Evolutionary conservation across 2,797 vertebrate species (phyloP).

Genomic region (Prionace glauca): DNA sequence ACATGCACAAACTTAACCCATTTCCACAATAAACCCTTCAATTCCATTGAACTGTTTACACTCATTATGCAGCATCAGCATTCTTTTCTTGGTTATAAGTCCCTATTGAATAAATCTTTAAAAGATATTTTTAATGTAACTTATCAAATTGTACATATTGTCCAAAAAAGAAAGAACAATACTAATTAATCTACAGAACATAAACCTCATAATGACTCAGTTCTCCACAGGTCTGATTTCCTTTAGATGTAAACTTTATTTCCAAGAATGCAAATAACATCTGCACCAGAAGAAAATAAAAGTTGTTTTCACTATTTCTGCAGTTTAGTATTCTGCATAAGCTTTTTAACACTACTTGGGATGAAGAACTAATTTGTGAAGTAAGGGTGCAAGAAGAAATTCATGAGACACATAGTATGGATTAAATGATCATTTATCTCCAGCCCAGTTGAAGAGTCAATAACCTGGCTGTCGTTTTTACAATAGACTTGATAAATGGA

Average conservation of each 20-base stretch:
- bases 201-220: not conserved
- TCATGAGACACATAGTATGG: not conserved
- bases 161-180: not conserved
- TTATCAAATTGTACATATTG: not conserved
- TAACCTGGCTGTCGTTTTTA: constrained; percentile 23
- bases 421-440: constrained; percentile 30
- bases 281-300: not conserved
- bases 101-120: not conserved
- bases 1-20: not conserved
- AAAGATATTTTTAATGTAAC: not conserved
- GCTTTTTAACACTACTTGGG: not conserved
- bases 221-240: not conserved
- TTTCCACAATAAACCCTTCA: not conserved
- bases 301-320: not conserved
- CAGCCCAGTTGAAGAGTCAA: constrained; percentile 27
- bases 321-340: not conserved
- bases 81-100: not conserved
- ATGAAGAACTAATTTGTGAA: not conserved
- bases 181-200: not conserved
- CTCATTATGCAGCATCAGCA: not conserved
- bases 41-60: not conserved
- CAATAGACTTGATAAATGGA: constrained; percentile 27
- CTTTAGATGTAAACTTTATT: constrained; percentile 1
- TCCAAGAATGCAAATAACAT: not conserved
- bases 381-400: not conserved